phyloP scores from a whole-genome alignment of 2,797 vertebrate species.

The Pseudopleuronectes americanus region DNA sequence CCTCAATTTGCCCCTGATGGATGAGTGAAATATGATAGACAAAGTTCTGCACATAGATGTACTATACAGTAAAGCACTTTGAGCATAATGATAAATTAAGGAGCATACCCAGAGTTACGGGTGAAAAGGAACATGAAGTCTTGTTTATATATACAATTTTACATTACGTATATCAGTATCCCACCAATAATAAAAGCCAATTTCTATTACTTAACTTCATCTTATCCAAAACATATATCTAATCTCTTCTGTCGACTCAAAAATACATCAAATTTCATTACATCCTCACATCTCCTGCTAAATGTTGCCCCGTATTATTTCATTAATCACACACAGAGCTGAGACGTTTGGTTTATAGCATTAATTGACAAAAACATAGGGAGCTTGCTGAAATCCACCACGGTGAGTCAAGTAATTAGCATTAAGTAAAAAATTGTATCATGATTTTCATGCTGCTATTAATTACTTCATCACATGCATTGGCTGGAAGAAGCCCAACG shows the following conservation, averaged over 20 bases:
- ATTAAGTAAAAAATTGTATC: conserved; percentile 60
- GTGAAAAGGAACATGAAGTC: too few species aligned
- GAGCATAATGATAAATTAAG: too few species aligned
- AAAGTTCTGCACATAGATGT: too few species aligned
- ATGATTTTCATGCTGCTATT: conserved; percentile 70
- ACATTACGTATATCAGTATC: not conserved
- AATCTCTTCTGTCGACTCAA: not conserved
- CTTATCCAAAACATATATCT: not conserved
- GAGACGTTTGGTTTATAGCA: conserved; percentile 21
- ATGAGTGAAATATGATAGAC: too few species aligned
- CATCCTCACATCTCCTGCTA: conserved; percentile 5
- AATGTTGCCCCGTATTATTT: conserved; percentile 48
- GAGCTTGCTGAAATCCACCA: conserved; percentile 48
- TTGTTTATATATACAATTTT: too few species aligned
- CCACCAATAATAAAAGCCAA: not conserved
- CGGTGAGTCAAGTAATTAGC: conserved; percentile 63
- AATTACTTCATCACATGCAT: conserved; percentile 64
- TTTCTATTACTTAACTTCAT: not conserved
- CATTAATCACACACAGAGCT: conserved; percentile 51
- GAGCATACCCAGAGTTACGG: too few species aligned
- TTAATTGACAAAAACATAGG: conserved; percentile 32
- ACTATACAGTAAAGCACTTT: too few species aligned
- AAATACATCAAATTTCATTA: conserved; percentile 27
- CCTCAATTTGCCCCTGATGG: too few species aligned
- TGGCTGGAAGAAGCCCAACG: conserved; percentile 49